These are phyloP conservation scores for Trissolcus brochymenae DNA, from an alignment of 2,888 invertebrate species.

Conservation along the genomic window DNA sequence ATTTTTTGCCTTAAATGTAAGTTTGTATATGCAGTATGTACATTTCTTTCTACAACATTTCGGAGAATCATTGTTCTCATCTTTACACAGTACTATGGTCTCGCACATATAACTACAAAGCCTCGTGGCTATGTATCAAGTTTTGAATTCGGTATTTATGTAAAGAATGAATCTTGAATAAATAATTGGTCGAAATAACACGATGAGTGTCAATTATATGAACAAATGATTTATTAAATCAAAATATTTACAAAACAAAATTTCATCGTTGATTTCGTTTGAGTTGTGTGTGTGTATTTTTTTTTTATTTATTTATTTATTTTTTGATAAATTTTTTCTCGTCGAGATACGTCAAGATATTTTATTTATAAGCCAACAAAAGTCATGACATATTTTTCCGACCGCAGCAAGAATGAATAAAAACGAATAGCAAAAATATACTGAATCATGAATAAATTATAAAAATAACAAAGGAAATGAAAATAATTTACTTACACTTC, in stretches of 20 bases:
- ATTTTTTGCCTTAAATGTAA: conserved; percentile 44
- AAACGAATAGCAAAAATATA: neutral
- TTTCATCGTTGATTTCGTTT: conserved; percentile 18
- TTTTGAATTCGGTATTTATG: conserved; percentile 44
- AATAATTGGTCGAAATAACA: conserved; percentile 38
- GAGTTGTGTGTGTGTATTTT: neutral
- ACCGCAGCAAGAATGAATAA: conserved; percentile 31
- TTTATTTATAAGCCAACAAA: neutral
- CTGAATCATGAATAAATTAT: neutral
- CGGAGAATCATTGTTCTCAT: conserved; percentile 45
- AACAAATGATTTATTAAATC: conserved; percentile 51
- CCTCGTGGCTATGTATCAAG: conserved; percentile 27
- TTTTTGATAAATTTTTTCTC: conserved; percentile 5
- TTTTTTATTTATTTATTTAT: too few species aligned
- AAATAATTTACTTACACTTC: conserved; percentile 26
- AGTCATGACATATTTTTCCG: neutral
- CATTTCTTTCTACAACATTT: conserved; percentile 60
- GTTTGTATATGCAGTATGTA: conserved; percentile 65
- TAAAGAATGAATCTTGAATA: conserved; percentile 28
- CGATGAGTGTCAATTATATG: conserved; percentile 36
- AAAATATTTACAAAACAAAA: conserved; percentile 40
- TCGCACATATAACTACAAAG: conserved; percentile 41
- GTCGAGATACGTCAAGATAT: neutral
- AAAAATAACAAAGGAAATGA: neutral
- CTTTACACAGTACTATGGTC: conserved; percentile 39